phyloP scores from a whole-genome alignment of 2,888 invertebrate genomes.

The Craniophora ligustri region DNA sequence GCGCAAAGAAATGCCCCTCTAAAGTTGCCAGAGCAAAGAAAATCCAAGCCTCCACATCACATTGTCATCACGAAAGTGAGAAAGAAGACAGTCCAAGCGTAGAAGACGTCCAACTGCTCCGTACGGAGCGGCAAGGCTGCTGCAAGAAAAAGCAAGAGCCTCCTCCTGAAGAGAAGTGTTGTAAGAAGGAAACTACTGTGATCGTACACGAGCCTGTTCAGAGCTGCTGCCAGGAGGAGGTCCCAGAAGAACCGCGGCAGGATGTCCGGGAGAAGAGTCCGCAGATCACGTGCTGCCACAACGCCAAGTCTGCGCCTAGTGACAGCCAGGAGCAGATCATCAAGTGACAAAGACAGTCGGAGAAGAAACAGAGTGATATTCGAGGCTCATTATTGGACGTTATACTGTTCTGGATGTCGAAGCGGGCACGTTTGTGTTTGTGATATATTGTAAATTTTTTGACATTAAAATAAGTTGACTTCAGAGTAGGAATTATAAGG shows the following conservation, averaged over 20 bases:
- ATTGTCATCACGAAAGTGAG: constrained; percentile 68
- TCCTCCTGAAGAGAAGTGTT: constrained; percentile 64
- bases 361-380: constrained; percentile 9
- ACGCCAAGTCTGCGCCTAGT: constrained; percentile 63
- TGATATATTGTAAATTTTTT: too few species aligned
- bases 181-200: constrained; percentile 56
- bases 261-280: constrained; percentile 74
- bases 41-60: constrained; percentile 52
- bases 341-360: constrained; percentile 41
- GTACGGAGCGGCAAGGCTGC: constrained; percentile 72
- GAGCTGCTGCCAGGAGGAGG: constrained; percentile 56
- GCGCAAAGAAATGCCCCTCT: constrained; percentile 80
- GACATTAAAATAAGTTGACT: too few species aligned
- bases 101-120: constrained; percentile 75
- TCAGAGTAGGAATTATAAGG: too few species aligned
- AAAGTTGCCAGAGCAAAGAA: constrained; percentile 75
- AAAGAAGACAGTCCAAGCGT: constrained; percentile 78
- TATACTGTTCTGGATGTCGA: constrained; percentile 29
- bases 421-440: constrained; percentile 19
- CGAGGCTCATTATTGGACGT: constrained; percentile 31
- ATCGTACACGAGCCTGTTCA: constrained; percentile 53
- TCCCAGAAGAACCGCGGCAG: constrained; percentile 45
- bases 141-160: constrained; percentile 75
- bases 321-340: constrained; percentile 83
- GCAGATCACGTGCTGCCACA: constrained; percentile 78